Conservation (phyloP, 2,888 invertebrate species). For the Microctonus hyperodae region DNA sequence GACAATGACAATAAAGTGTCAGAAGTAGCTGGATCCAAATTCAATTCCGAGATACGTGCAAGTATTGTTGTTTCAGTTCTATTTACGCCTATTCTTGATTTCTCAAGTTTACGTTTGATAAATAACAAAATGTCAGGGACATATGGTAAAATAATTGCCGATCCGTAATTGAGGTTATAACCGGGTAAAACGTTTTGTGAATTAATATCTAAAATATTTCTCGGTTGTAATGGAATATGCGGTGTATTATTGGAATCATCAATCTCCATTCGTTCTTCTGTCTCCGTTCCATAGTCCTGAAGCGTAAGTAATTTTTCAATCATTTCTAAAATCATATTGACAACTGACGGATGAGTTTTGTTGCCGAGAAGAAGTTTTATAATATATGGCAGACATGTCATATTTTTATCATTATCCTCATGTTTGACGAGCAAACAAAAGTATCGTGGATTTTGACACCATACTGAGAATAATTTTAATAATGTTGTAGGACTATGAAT, state of each 20-base stretch:
- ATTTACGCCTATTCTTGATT: conserved; percentile 69
- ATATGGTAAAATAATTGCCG: conserved; percentile 77
- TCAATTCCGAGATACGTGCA: conserved; percentile 78
- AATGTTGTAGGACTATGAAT: conserved; percentile 84
- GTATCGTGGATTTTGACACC: conserved; percentile 83
- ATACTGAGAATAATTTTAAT: conserved; percentile 78
- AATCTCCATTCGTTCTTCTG: conserved; percentile 58
- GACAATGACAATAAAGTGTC: conserved; percentile 75
- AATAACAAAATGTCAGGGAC: conserved; percentile 75
- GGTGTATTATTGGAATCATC: conserved; percentile 40
- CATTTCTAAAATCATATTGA: conserved; percentile 75
- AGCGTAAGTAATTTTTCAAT: conserved; percentile 77
- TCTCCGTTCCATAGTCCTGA: conserved; percentile 68
- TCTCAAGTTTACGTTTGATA: conserved; percentile 72
- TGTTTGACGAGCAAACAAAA: conserved; percentile 75
- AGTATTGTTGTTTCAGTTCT: conserved; percentile 77
- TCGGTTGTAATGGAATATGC: conserved; percentile 24
- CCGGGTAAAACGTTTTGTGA: conserved; percentile 46
- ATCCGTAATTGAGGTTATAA: conserved; percentile 71
- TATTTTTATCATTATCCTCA: conserved; percentile 61
- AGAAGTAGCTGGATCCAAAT: conserved; percentile 72
- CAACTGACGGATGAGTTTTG: conserved; percentile 73
- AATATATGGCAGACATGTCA: conserved; percentile 72
- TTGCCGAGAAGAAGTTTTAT: conserved; percentile 76
- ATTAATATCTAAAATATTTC: conserved; percentile 20